Conservation (phyloP, 2,797 vertebrate genomes). For the Phoeniculus purpureus region DNA sequence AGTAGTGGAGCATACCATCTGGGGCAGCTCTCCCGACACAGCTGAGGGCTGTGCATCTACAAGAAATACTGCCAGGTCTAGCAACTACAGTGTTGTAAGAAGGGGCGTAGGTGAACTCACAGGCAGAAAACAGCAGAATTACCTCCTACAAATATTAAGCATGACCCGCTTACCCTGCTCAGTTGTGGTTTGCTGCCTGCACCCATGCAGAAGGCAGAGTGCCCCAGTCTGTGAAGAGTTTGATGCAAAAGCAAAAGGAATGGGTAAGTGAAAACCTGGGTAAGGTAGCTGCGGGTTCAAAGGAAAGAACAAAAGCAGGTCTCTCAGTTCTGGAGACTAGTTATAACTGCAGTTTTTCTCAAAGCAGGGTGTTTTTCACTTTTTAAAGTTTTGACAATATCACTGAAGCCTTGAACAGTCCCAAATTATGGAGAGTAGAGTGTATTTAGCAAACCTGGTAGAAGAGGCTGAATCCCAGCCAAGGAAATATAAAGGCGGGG, state of each 20-base stretch:
- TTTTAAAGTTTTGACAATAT: background rate
- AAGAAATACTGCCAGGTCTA: accelerated
- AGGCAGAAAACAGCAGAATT: background rate
- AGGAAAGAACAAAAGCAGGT: background rate
- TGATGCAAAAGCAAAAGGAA: background rate
- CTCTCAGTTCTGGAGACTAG: accelerated
- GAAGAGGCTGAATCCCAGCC: background rate
- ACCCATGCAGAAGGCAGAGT: accelerated
- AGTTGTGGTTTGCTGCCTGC: accelerated
- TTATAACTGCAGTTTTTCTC: background rate
- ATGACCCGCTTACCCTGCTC: accelerated
- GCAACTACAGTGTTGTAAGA: background rate
- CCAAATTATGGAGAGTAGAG: background rate
- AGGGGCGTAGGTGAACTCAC: background rate
- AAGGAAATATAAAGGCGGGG: background rate
- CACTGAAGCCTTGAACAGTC: background rate
- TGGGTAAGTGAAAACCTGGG: background rate
- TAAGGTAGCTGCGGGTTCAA: background rate
- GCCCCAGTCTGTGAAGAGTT: accelerated
- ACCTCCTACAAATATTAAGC: accelerated
- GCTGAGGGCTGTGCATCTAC: background rate
- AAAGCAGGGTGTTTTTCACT: background rate
- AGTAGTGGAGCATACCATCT: accelerated
- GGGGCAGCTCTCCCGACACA: no score
- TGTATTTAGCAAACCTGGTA: background rate